Percentiles rank a stretch among this genome's conserved stretches.
These are phyloP conservation scores for Sarcoramphus papa DNA, from an alignment of 2,797 vertebrate species.

Conservation along the genomic window DNA sequence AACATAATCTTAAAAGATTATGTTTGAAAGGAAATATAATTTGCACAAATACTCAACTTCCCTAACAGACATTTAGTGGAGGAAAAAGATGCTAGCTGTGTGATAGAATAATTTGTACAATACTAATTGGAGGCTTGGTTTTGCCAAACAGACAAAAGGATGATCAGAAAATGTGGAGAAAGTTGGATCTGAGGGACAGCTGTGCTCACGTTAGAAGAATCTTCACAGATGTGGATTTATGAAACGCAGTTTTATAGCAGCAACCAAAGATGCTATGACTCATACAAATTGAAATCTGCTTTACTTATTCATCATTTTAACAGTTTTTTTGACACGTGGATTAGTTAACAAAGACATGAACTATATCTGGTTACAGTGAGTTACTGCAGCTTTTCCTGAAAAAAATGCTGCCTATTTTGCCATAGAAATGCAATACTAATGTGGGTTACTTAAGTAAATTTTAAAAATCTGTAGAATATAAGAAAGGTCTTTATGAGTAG, in stretches of 20 bases:
- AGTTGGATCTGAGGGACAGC: slow-evolving; percentile 19
- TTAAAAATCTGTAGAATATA: not conserved
- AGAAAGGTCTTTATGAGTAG: not conserved
- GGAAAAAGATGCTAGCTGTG: not conserved
- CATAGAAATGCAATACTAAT: not conserved
- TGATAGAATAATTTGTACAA: not conserved
- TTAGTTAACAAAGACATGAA: not conserved
- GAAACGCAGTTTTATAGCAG: slow-evolving; percentile 23
- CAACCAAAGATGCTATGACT: slow-evolving; percentile 5
- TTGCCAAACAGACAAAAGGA: slow-evolving; percentile 10
- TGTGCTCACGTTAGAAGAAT: slow-evolving; percentile 17
- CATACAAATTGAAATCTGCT: slow-evolving; percentile 12
- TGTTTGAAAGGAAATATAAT: slow-evolving; percentile 4
- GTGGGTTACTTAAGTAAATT: not conserved
- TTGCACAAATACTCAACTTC: not conserved
- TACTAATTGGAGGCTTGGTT: slow-evolving; percentile 28
- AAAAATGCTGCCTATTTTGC: not conserved
- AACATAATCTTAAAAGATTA: not conserved
- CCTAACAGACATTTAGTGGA: not conserved
- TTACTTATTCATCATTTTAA: slow-evolving; percentile 34
- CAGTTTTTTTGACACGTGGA: not conserved
- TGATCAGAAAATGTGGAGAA: slow-evolving; percentile 4
- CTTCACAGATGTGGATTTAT: slow-evolving; percentile 34
- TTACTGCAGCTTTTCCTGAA: not conserved
- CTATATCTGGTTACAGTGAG: not conserved